Evolutionary conservation across 2,888 invertebrate genomes (phyloP), one percentile per base, ranked within the genome.

Genomic region (Pollenia amentaria): DNA sequence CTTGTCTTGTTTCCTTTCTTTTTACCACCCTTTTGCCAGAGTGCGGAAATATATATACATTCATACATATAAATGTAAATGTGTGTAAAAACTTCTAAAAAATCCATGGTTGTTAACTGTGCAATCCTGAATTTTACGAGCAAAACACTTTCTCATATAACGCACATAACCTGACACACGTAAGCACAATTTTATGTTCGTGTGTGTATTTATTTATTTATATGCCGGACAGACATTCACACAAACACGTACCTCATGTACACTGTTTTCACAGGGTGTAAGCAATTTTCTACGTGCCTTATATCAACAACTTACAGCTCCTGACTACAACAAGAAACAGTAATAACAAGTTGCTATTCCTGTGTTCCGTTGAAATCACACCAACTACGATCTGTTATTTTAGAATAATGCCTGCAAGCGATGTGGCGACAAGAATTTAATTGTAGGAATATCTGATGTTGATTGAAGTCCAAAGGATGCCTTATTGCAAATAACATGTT

Each of bases 281-380:
- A 83, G 72, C 84, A 87, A 87, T 87, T 87, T 80, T 67, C 72
- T 83, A 87, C 84, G 84, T 87, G 86, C 57, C 42, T 76, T 65
- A 60, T 77, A 72, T 57, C 76, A 76, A 80, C 79, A 77, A 69
- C 48, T 57, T 29, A 29, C n/a, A 42, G 18, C 14, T 46, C 12
- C 11, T 18, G 4, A n/a, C 21, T 42, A n/a, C 16, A 6, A 44
- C 65, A 48, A 46, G 14, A 57, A 14, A 11, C 14, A 75, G 46
- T 7, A 40, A 51, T 10, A 79, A 21, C n/a, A 64, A 29, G 62
- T 72, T 60, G 8, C 7, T 48, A 38, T 72, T 60, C 46, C n/a
- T 46, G 46, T 53, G 38, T n/a, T 44, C 9, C 21, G 70, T 53
- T 29, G 64, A 38, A 60, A 42, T 18, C n/a, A 42, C 12, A 51